A percentile compares a stretch with the other conserved stretches of the same genome.
These are phyloP conservation scores for Acanthopleura granulata DNA, from an alignment of 2,888 invertebrate species.

Conservation along the genomic window DNA sequence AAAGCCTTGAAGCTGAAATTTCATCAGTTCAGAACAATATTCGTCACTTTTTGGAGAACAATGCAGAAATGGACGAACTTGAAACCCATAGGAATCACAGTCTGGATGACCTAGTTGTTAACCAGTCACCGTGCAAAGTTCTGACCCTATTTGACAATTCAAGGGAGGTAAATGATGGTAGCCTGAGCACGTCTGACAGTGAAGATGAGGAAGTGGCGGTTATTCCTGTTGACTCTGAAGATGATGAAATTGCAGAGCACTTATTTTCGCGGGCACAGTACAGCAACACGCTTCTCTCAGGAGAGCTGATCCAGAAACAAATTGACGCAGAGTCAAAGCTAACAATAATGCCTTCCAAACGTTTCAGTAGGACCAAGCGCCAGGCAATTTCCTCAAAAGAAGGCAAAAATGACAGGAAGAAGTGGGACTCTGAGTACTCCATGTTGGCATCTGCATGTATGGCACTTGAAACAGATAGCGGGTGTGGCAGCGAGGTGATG, in stretches of 20 bases:
- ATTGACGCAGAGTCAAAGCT: background rate
- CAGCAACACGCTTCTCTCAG: background rate
- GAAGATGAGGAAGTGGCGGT: background rate
- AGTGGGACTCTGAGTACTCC: background rate
- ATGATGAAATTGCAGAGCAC: background rate
- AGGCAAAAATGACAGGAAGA: background rate
- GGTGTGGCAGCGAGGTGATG: conserved; percentile 21
- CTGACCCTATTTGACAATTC: background rate
- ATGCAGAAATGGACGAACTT: background rate
- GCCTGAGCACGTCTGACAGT: background rate
- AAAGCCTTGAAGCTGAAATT: background rate
- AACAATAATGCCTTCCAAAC: background rate
- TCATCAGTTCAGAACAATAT: background rate
- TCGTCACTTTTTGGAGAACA: background rate
- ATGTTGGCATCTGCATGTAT: background rate
- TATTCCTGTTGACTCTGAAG: background rate
- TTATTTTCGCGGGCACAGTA: background rate
- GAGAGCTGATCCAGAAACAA: background rate
- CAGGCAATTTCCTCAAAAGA: no score
- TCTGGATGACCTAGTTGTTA: conserved; percentile 1
- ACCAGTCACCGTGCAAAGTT: background rate
- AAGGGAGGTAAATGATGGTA: background rate
- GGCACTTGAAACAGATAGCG: conserved; percentile 23
- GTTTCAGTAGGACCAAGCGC: no score
- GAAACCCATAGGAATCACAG: background rate